Evolutionary conservation across 2,797 vertebrate species (phyloP).

Genomic region (Rhyacichthys aspro): DNA sequence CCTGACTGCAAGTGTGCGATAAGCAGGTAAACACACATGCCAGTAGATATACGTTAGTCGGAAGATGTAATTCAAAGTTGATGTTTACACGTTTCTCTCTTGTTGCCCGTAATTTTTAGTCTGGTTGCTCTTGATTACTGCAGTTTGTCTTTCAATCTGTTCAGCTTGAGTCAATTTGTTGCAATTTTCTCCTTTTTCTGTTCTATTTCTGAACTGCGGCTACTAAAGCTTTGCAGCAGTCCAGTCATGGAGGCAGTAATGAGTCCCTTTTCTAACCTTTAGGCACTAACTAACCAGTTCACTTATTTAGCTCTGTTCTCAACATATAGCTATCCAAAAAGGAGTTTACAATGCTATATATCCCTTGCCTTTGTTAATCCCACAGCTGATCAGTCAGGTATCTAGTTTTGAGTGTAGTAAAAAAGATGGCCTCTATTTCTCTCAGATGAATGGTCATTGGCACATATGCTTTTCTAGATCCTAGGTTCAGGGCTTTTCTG

Average conservation of each 20-base stretch:
- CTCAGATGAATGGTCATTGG: too few species aligned
- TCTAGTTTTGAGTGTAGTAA: too few species aligned
- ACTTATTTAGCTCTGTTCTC: too few species aligned
- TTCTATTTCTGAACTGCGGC: conserved; percentile 11
- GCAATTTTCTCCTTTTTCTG: conserved; percentile 19
- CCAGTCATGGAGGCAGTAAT: background rate
- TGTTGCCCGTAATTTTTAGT: background rate
- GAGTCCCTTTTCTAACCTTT: background rate
- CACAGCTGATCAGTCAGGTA: too few species aligned
- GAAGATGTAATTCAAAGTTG: too few species aligned
- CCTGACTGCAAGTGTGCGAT: conserved; percentile 22
- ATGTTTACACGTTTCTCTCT: conserved; percentile 28
- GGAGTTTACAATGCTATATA: too few species aligned
- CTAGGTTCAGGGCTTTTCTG: too few species aligned
- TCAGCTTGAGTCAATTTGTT: conserved; percentile 13
- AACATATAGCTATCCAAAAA: too few species aligned
- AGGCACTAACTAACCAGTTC: too few species aligned
- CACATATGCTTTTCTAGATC: too few species aligned
- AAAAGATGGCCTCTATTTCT: too few species aligned
- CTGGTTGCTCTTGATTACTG: background rate
- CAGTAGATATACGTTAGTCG: background rate
- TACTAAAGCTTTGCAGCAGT: background rate
- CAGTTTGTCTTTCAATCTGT: conserved; percentile 9
- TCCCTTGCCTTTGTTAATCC: too few species aligned
- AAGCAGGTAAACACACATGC: conserved; percentile 35